phyloP scores from a whole-genome alignment of 2,888 invertebrate genomes.

The Ligdia adustata region DNA sequence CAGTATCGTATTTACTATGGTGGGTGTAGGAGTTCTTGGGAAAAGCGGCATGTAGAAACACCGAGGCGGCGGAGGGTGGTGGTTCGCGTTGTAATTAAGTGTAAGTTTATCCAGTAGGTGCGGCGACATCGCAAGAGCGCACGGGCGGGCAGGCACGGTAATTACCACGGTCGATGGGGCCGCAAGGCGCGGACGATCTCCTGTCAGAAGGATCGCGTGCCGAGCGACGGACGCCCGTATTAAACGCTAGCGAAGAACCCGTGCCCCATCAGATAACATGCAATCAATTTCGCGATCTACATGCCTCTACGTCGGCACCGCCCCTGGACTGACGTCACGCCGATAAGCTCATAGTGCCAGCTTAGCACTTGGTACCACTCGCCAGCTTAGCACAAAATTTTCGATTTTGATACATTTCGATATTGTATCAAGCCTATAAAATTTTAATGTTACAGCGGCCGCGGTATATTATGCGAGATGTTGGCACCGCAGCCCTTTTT shows the following conservation, averaged over 20 bases:
- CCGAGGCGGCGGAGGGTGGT: slow-evolving; percentile 10
- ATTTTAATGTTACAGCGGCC: slow-evolving; percentile 30
- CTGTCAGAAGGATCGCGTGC: slow-evolving; percentile 82
- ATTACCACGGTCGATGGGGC: slow-evolving; percentile 73
- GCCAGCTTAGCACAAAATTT: slow-evolving; percentile 49
- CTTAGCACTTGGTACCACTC: slow-evolving; percentile 72
- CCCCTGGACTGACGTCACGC: slow-evolving; percentile 79
- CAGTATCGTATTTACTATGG: background rate
- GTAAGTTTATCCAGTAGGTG: slow-evolving; percentile 41
- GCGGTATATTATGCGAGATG: slow-evolving; percentile 4
- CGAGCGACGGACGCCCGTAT: slow-evolving; percentile 73
- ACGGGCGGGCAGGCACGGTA: slow-evolving; percentile 72
- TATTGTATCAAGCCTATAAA: slow-evolving; percentile 33
- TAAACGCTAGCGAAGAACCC: slow-evolving; percentile 82
- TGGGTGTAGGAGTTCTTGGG: background rate
- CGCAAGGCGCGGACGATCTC: slow-evolving; percentile 72
- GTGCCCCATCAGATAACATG: slow-evolving; percentile 82
- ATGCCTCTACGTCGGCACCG: slow-evolving; percentile 79
- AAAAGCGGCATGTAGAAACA: background rate
- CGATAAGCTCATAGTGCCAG: slow-evolving; percentile 77
- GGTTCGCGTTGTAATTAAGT: slow-evolving; percentile 44
- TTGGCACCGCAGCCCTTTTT: slow-evolving; percentile 36
- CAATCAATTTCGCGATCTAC: slow-evolving; percentile 84
- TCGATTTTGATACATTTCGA: slow-evolving; percentile 25
- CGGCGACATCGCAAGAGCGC: slow-evolving; percentile 78